Evolutionary conservation across 2,113 vertebrate genomes (phyloP), one percentile per base, ranked within the genome.

Genomic region (Erythrocercus mccallii): DNA sequence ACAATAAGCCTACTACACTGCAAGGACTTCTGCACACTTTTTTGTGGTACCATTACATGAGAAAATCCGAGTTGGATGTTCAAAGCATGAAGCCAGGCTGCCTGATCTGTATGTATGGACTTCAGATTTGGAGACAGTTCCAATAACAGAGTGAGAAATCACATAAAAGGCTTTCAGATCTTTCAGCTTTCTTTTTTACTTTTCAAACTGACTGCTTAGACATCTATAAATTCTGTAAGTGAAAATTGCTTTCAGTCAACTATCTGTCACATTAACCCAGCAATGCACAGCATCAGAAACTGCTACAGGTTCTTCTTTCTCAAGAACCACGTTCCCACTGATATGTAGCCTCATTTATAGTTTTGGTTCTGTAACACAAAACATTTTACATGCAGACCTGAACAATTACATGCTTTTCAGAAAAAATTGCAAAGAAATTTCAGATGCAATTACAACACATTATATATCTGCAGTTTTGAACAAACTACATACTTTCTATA

Each of bases 171-270:
- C 40, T 90, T 90, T 61, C 54, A 57, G 40, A 56, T 57, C 62
- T 78, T 89, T 44, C 70, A 58, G 44, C 56, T 86, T 94, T 56
- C 61, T 94, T 93, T 92, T 89, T 47, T 69, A 58, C 33, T 80
- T 76, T 73, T 92, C 86, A 66, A 83, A 88, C 71, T 56, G 60
- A 15, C 33, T 93, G 33, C 53, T 86, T 37, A 92, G 78, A 77
- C 68, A 77, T 66, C 47, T 66, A 66, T 64, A 88, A 77, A 88
- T 66, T 90, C 88, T 74, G 10, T n/a, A 77, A 70, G 44, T 2
- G 2, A 66, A 88, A 81, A 88, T 44, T 50, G 78, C 76, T 70
- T 92, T 74, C 66, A 92, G 47, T 77, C 47, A 90, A 73, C 6
- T 86, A 61, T 61, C 72, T 81, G 72, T 68, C 82, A 88, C 5